Percentiles rank a stretch among this genome's conserved stretches.
Evolutionary conservation across 2,797 vertebrate genomes (phyloP).

Genomic region (Myotis myotis): DNA sequence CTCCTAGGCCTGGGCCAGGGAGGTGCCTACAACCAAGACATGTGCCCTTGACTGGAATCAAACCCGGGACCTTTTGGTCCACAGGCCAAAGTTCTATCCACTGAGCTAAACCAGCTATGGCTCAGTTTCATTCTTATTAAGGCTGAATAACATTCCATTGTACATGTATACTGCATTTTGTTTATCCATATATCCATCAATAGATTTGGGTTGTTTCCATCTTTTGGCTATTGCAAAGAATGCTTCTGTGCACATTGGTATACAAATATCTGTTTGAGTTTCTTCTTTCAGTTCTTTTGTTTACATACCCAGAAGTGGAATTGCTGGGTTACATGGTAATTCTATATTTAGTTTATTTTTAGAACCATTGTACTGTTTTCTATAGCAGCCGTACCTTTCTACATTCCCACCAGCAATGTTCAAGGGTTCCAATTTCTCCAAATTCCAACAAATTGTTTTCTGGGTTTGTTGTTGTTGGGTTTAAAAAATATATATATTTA

Average conservation of each 20-base stretch:
- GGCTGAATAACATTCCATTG: neutral
- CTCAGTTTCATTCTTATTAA: neutral
- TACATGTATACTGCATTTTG: neutral
- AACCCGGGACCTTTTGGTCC: too few species aligned
- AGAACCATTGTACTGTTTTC: neutral
- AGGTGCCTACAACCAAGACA: too few species aligned
- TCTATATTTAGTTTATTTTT: neutral
- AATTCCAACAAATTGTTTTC: neutral
- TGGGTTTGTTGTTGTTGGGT: neutral
- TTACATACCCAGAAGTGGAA: neutral
- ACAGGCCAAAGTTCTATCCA: too few species aligned
- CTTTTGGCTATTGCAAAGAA: neutral
- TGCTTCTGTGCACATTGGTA: neutral
- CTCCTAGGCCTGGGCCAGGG: too few species aligned
- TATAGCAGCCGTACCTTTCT: neutral
- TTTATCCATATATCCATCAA: neutral
- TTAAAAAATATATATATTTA: too few species aligned
- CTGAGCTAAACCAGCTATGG: too few species aligned
- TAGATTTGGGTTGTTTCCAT: neutral
- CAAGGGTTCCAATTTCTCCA: neutral
- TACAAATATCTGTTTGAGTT: neutral
- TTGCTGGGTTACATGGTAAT: neutral
- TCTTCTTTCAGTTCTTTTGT: slow-evolving; percentile 7
- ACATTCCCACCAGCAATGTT: neutral
- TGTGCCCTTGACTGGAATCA: too few species aligned